Conservation (phyloP, 1,140 invertebrate species). For the Aphaenogaster floridana region DNA sequence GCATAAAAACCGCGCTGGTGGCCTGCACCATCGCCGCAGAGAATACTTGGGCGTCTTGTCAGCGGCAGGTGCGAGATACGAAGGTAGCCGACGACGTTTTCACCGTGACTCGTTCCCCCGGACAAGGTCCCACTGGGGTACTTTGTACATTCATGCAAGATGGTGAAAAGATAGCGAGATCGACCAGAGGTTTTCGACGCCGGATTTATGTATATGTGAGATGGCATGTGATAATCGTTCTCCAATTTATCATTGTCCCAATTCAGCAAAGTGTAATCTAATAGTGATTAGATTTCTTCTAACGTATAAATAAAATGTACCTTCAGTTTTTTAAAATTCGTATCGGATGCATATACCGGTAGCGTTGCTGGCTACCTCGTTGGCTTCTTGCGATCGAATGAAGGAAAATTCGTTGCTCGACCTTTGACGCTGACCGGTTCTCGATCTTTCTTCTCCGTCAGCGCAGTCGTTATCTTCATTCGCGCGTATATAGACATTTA, state of each 20-base stretch:
- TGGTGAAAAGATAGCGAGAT: slow-evolving; percentile 21
- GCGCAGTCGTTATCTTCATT: slow-evolving; percentile 64
- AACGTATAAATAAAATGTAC: neutral
- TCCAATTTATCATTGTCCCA: neutral
- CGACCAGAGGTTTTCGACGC: neutral
- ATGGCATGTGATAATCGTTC: neutral
- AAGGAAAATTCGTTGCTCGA: slow-evolving; percentile 53
- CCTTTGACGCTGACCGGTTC: slow-evolving; percentile 41
- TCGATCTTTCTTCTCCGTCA: slow-evolving; percentile 63
- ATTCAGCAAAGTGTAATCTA: neutral
- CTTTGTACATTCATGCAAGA: slow-evolving; percentile 71
- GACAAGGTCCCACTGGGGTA: slow-evolving; percentile 42
- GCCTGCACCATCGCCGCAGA: slow-evolving; percentile 49
- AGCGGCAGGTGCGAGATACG: slow-evolving; percentile 79
- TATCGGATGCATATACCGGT: neutral
- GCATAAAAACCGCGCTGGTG: slow-evolving; percentile 68
- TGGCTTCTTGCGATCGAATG: neutral
- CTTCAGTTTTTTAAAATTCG: neutral
- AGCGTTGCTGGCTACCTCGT: neutral
- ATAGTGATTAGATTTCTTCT: neutral
- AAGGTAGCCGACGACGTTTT: slow-evolving; percentile 75
- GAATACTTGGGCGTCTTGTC: slow-evolving; percentile 70
- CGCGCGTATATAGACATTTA: slow-evolving; percentile 62
- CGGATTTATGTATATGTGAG: slow-evolving; percentile 28
- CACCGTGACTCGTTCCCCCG: slow-evolving; percentile 71